Evolutionary conservation across 2,888 invertebrate genomes (phyloP), one percentile per base, ranked within the genome.

Genomic region (Erebia ligea): DNA sequence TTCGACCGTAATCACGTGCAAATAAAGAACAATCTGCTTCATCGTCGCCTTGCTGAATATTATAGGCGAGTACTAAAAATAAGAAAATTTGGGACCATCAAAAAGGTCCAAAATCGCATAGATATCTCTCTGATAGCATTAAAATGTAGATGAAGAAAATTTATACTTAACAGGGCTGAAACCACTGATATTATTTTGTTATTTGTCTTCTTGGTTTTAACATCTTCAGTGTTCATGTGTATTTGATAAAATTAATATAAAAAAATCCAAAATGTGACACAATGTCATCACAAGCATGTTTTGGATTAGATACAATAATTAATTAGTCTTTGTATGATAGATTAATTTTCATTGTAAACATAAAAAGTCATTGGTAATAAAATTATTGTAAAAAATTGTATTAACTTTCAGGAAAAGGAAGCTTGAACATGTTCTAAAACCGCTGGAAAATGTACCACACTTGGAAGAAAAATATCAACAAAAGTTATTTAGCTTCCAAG

Each of bases 381-480:
- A 34, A 6, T 34, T 34, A 34, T 6, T 34, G 34, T 5, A 34
- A 34, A 6, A 34, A 19, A 45, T 45, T 45, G 4, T 2, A n/a
- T 64, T 61, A 57, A 61, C 57, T 73, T 75, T 48, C 76, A 92
- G 92, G 73, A 93, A 93, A 80, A 84, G 93, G 70, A 92, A 91
- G 81, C 82, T 89, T 15, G 90, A 92, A 19, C 92, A 93, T 67
- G 92, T 92, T 19, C 78, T 93, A 34, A 93, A 93, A 76, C 84
- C 90, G 1, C 68, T 90, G 17, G 90, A 91, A 72, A 83, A 82
- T 17, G 84, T 87, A 15, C 40, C 72, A 13, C 93, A 93, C 77
- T 83, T 92, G 68, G 93, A 92, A 79, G 93, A 92, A 64, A 92
- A 92, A 74, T 93, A 91, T 76, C 87, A 89, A 67, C 84, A 86